Percentiles rank a stretch among this genome's conserved stretches.
phyloP scores from a whole-genome alignment of 2,797 vertebrate species.

The Halcyon smyrnensis region DNA sequence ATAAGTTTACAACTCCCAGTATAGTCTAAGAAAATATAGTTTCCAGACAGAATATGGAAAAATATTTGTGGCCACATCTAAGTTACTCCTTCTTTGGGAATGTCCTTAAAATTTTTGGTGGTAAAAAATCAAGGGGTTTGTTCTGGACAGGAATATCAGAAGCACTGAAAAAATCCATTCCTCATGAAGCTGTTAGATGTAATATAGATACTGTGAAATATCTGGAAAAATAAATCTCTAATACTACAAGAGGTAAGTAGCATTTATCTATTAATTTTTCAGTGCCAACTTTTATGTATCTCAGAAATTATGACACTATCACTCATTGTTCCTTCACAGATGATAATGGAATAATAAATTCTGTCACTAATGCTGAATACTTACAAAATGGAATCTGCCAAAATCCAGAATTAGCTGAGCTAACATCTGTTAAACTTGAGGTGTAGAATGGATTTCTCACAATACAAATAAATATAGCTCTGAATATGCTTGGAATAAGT shows the following conservation, averaged over 20 bases:
- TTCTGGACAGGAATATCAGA: not conserved
- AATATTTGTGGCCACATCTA: not conserved
- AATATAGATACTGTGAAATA: not conserved
- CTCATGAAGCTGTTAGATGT: not conserved
- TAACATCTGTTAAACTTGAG: conserved; percentile 8
- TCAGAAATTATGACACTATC: not conserved
- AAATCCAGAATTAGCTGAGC: not conserved
- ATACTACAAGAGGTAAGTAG: not conserved
- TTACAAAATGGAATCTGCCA: not conserved
- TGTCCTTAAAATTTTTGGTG: not conserved
- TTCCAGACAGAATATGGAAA: not conserved
- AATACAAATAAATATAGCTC: not conserved
- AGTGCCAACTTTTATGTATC: not conserved
- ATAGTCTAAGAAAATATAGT: not conserved
- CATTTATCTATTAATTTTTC: not conserved
- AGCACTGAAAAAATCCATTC: not conserved
- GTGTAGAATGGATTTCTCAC: not conserved
- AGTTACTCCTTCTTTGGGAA: not conserved
- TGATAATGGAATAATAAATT: conserved; percentile 43
- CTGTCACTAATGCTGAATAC: not conserved
- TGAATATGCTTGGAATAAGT: not conserved
- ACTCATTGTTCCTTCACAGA: conserved; percentile 11
- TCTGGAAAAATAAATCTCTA: conserved; percentile 12
- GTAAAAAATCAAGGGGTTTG: not conserved
- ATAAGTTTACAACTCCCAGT: not conserved